These are phyloP conservation scores for Echinops telfairi DNA, from an alignment of 2,113 vertebrate species.

Conservation along the genomic window DNA sequence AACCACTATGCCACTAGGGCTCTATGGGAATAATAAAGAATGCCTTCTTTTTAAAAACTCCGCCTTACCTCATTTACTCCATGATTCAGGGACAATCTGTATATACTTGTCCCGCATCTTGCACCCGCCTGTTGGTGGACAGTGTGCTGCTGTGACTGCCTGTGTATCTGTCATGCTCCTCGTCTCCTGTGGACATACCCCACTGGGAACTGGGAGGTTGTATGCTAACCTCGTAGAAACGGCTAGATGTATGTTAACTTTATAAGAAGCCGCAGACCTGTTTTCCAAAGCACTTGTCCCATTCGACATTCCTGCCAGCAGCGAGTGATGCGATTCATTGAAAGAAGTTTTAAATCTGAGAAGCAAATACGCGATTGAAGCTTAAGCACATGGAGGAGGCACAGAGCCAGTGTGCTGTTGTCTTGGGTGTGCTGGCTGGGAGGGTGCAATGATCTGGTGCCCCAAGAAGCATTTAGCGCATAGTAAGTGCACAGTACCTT, in stretches of 20 bases:
- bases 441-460: not conserved
- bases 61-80: not conserved
- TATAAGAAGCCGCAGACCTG: constrained; percentile 6
- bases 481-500: not conserved
- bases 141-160: not conserved
- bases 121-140: not conserved
- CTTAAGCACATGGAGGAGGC: not conserved
- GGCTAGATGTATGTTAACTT: not conserved
- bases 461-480: not conserved
- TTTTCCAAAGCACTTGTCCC: constrained; percentile 1
- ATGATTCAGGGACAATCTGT: not conserved
- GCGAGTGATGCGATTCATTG: not conserved
- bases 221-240: not conserved
- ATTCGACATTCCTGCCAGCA: not conserved
- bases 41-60: not conserved
- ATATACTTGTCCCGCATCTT: not conserved
- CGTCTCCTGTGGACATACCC: not conserved
- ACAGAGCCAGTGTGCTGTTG: not conserved
- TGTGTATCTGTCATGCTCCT: not conserved
- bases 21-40: no score
- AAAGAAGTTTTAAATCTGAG: constrained; percentile 35
- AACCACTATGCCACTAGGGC: no score
- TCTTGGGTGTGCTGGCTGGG: not conserved
- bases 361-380: constrained; percentile 17
- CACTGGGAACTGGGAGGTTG: not conserved